These are phyloP conservation scores for Amiota communis DNA, from an alignment of 2,888 invertebrate species.

Conservation along the genomic window DNA sequence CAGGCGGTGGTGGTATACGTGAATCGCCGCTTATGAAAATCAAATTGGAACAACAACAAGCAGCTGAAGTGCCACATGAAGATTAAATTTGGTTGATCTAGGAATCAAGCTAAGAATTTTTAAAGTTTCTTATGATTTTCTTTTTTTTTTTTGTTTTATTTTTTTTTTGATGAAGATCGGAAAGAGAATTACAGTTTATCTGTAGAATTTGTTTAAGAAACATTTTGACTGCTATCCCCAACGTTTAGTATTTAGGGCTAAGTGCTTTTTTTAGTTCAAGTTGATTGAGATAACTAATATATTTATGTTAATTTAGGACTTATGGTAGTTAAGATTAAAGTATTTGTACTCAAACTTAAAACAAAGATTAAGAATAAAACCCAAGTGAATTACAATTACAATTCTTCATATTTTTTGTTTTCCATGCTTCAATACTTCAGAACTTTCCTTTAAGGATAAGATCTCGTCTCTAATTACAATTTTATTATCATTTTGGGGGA, in stretches of 20 bases:
- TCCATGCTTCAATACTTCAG: constrained; percentile 46
- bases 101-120: constrained; percentile 1
- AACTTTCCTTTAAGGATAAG: constrained; percentile 66
- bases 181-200: background rate
- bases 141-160: background rate
- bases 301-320: constrained; percentile 37
- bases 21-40: constrained; percentile 70
- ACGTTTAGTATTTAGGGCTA: constrained; percentile 59
- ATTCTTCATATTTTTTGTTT: background rate
- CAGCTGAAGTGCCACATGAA: constrained; percentile 69
- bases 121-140: no score
- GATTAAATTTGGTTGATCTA: constrained; percentile 56
- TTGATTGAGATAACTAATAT: constrained; percentile 43
- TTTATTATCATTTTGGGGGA: constrained; percentile 44
- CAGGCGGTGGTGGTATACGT: constrained; percentile 40
- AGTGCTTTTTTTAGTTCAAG: constrained; percentile 49
- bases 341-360: constrained; percentile 8
- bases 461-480: constrained; percentile 56
- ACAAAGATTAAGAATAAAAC: background rate
- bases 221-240: constrained; percentile 70
- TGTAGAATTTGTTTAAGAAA: constrained; percentile 32
- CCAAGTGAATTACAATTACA: background rate
- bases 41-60: constrained; percentile 69
- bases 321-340: constrained; percentile 39
- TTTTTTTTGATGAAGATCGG: background rate